phyloP scores from a whole-genome alignment of 2,888 invertebrate species.

The Stegana nigrithorax region DNA sequence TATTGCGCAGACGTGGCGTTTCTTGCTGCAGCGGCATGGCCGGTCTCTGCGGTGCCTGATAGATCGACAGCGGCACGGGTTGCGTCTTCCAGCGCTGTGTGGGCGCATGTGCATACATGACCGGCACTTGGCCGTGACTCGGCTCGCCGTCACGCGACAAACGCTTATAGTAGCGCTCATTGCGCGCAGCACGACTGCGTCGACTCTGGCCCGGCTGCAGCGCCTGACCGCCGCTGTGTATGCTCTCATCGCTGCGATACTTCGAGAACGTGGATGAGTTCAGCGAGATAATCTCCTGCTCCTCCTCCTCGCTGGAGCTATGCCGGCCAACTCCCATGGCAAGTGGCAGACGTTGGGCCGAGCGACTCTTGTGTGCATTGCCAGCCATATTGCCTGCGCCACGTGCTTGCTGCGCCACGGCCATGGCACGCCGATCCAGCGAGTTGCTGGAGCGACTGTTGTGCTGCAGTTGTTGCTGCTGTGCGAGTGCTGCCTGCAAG shows the following conservation, averaged over 20 bases:
- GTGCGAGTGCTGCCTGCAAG: constrained; percentile 16
- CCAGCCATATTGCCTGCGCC: constrained; percentile 25
- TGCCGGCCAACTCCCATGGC: constrained; percentile 35
- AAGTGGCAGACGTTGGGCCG: constrained; percentile 48
- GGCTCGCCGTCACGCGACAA: constrained; percentile 78
- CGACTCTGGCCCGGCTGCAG: constrained; percentile 71
- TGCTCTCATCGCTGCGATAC: constrained; percentile 78
- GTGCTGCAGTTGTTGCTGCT: constrained; percentile 37
- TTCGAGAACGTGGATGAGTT: constrained; percentile 77
- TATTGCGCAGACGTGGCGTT: constrained; percentile 43
- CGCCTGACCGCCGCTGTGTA: constrained; percentile 71
- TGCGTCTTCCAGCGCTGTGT: constrained; percentile 69
- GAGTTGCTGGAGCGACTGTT: constrained; percentile 58
- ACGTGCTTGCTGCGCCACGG: constrained; percentile 27
- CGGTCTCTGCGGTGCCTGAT: constrained; percentile 43
- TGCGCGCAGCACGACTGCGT: constrained; percentile 79
- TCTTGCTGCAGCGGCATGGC: constrained; percentile 19
- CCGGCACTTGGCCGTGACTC: constrained; percentile 59
- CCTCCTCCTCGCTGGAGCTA: constrained; percentile 65
- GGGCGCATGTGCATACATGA: constrained; percentile 65
- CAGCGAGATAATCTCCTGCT: constrained; percentile 71
- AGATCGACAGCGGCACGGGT: constrained; percentile 68
- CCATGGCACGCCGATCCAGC: constrained; percentile 51
- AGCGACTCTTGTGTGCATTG: constrained; percentile 45
- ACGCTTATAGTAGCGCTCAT: constrained; percentile 83